phyloP scores from a whole-genome alignment of 2,113 vertebrate species.

The Cercocebus atys region DNA sequence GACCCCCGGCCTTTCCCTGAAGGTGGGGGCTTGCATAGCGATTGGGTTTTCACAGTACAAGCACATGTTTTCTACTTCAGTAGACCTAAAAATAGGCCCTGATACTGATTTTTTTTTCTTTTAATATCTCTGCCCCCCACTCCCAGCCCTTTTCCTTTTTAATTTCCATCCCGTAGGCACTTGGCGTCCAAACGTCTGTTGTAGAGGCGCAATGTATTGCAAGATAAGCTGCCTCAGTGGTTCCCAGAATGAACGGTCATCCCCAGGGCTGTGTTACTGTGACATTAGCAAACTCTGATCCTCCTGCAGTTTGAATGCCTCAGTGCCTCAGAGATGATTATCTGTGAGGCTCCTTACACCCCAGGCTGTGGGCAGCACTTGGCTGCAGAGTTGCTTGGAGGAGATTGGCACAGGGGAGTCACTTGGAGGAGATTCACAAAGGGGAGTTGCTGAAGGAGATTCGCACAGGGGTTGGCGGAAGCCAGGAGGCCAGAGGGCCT shows the following conservation, averaged over 20 bases:
- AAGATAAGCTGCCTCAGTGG: neutral
- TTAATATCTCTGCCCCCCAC: conserved; percentile 67
- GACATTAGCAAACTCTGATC: conserved; percentile 5
- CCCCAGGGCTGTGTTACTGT: conserved; percentile 19
- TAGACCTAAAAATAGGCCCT: conserved; percentile 76
- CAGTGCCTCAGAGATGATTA: conserved; percentile 1
- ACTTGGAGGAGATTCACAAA: neutral
- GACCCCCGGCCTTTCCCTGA: conserved; percentile 50
- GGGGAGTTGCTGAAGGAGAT: neutral
- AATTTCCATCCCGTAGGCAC: conserved; percentile 60
- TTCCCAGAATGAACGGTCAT: neutral
- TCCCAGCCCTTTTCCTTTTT: conserved; percentile 45
- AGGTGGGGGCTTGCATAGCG: neutral
- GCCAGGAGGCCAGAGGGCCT: no score
- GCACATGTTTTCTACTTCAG: conserved; percentile 54
- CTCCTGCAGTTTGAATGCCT: conserved; percentile 20
- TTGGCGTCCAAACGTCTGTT: neutral
- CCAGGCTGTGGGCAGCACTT: neutral
- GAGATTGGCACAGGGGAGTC: no score
- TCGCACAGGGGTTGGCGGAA: neutral
- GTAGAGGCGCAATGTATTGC: neutral
- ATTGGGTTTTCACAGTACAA: neutral
- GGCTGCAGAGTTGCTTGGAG: neutral
- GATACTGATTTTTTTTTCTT: conserved; percentile 55
- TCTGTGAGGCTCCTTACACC: neutral